These are phyloP conservation scores for Lota lota DNA, from an alignment of 2,113 vertebrate genomes.

Conservation along the genomic window DNA sequence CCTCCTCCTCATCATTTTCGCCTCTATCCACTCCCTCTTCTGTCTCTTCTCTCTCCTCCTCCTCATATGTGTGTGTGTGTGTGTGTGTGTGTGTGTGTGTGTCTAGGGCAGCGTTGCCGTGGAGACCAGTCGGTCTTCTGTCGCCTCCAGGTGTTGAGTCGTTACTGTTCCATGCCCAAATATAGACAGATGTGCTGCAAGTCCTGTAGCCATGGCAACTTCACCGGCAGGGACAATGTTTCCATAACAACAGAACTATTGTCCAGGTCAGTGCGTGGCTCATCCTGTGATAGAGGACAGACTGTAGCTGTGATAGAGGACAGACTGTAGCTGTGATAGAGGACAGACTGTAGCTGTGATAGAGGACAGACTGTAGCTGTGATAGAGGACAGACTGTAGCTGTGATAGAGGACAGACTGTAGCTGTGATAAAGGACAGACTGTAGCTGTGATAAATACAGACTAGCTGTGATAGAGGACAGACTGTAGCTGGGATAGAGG, in stretches of 20 bases:
- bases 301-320: too few relatives aligned
- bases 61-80: constrained; percentile 53
- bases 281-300: too few relatives aligned
- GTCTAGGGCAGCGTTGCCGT: constrained; percentile 83
- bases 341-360: too few relatives aligned
- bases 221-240: constrained; percentile 31
- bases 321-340: too few relatives aligned
- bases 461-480: too few relatives aligned
- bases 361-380: too few relatives aligned
- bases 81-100: neutral
- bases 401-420: too few relatives aligned
- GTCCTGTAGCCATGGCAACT: constrained; percentile 76
- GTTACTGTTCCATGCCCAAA: constrained; percentile 84
- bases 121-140: constrained; percentile 92
- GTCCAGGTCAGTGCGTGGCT: neutral
- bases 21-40: neutral
- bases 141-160: constrained; percentile 84
- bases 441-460: too few relatives aligned
- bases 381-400: too few relatives aligned
- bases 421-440: too few relatives aligned
- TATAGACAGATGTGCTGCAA: constrained; percentile 92
- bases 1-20: neutral
- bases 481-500: too few relatives aligned
- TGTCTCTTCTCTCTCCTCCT: neutral
- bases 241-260: neutral